Evolutionary conservation across 2,888 invertebrate genomes (phyloP), one percentile per base, ranked within the genome.

Genomic region (Esperia sulphurella): DNA sequence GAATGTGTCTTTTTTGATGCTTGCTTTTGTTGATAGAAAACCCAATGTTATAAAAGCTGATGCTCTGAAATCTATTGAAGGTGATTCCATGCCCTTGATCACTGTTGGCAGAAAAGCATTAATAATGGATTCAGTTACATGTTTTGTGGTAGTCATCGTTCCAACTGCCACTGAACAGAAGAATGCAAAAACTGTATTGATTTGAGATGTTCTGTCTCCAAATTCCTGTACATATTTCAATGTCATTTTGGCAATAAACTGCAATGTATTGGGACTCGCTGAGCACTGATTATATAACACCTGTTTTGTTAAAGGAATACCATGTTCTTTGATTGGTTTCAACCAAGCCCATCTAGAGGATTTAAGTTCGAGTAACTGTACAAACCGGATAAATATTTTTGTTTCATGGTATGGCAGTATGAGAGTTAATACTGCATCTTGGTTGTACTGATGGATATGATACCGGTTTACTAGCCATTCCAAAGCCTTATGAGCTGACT

Each of bases 401-500:
- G 97, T 96, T 67, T 97, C 96, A 78, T 98, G 97, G 75, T 97
- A 98, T 0, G 99, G 98, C 47, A 99, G 79, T 48, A 96, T 94
- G 8, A 96, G 87, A 52, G 94, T 90, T 64, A 99, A 87, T 38
- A 98, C 89, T 0, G 94, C 93, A 68, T 96, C 94, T 48, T 93
- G 92, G 71, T 98, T 98, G 79, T 95, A 98, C 46, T 95, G 91
- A 65, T 99, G 95, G 52, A 99, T 94, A 57, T 94, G 93, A 74
- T 95, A 98, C 59, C 98, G 92, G 66, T 96, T 93, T 41, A 99
- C 93, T 3, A 99, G 91, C 98, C 98, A 99, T 89, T 99, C 99
- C 42, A 99, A 78, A 1, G 97, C 95, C 87, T 98, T 96, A 58
- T 98, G 97, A 0, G 92, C 77, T 0, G 97, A 92, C 62, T 95